Evolutionary conservation across 2,113 vertebrate species (phyloP).

Genomic region (Raja brachyura): DNA sequence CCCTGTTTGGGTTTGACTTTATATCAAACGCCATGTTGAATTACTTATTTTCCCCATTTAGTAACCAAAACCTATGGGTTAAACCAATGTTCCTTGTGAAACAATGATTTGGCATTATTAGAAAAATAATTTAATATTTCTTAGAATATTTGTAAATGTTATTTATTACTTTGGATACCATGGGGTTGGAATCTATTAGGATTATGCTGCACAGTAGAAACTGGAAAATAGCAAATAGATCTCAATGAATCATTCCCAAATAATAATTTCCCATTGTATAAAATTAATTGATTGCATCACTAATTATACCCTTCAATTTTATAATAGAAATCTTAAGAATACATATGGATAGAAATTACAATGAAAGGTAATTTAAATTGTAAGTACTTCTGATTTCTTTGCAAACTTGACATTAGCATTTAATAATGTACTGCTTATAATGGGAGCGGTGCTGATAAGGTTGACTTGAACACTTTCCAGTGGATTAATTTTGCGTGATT

Average conservation of each 20-base stretch:
- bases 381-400: conserved; percentile 28
- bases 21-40: neutral
- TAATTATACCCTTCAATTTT: conserved; percentile 5
- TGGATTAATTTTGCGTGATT: conserved; percentile 36
- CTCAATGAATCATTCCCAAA: neutral
- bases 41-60: neutral
- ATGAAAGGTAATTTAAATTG: conserved; percentile 7
- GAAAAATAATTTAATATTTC: neutral
- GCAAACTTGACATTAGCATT: conserved; percentile 7
- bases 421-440: neutral
- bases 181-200: neutral
- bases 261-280: neutral
- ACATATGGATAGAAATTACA: neutral
- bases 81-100: neutral
- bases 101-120: neutral
- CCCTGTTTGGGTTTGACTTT: too few relatives aligned
- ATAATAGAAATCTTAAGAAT: neutral
- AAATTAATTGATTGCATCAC: neutral
- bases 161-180: neutral
- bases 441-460: neutral
- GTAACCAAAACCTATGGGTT: neutral
- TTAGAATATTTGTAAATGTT: neutral
- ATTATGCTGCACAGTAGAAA: neutral
- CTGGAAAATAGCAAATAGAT: neutral
- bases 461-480: conserved; percentile 26